Base-by-base conservation (phyloP, 1,140 invertebrate species). In the Drosophila insularis region DNA sequence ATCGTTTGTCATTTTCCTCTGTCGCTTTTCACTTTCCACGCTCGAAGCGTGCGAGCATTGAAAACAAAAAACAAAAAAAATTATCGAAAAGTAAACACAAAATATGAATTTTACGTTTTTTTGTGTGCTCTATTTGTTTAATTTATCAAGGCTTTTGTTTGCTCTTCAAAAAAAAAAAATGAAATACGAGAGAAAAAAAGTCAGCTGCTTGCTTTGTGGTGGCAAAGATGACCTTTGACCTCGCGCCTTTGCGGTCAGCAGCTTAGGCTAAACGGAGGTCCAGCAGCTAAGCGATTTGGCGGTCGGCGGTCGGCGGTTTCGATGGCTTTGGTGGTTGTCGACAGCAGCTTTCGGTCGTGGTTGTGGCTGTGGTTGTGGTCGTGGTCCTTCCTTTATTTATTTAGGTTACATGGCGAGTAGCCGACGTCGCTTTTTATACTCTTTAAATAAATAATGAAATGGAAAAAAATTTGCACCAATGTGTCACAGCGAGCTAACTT, bases 21-120 rank as follows among this genome's bases (percentile, higher is more conserved):
- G 27, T 21, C 32, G 43, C 60, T 72, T 46, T 63, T 43, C 10
- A 35, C 55, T 63, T 72, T 32, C 39, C 21, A 39, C 23, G 54
- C 23, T 46, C 14, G 59, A 23, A 75, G 65, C 72, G 73, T 60
- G 73, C 40, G 19, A 65, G 31, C 74, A 63, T 68, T 63, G 6
- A 21, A 32, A 59, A 80, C 84, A 84, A 80, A 84, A 84, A 71
- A 5, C 19, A 32, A 59, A 80, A 84, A 84, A 80, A 84, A 84
- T 74, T 85, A 78, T 85, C 43, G 71, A 86, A 85, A 74, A 76
- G 74, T 73, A 86, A 86, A 86, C 37, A 86, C 60, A 87, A 59
- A 70, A 77, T 87, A 86, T 85, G 81, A 85, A 81, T 74, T 60
- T 66, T 21, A 50, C 6, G 17, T 50, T 50, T 50, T 17, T 50